Evolutionary conservation across 1,140 invertebrate genomes (phyloP), one percentile per base, ranked within the genome.

Genomic region (Mylabris phalerata): DNA sequence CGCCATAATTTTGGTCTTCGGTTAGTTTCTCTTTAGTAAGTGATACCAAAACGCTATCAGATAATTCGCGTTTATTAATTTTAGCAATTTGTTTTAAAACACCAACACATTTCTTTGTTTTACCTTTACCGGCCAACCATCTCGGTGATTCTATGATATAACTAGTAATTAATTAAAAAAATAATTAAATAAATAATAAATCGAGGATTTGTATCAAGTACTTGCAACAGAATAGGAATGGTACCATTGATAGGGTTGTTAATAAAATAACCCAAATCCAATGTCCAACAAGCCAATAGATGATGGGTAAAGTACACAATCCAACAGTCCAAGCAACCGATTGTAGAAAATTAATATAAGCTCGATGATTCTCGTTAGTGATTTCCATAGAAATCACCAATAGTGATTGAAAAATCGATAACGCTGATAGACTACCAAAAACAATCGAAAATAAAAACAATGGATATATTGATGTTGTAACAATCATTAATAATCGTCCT

Each of bases 71-170:
- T 0, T 80, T 75, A 76, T 89, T 89, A 10, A 79, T 71, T 73
- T 80, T 79, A 42, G 84, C 85, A 66, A 89, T 85, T 56, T 70
- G 77, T 42, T 76, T 73, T 11, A 87, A 67, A 59, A 80, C 76
- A 48, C 78, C 72, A 11, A 84, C 69, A 60, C 83, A 82, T 60
- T 81, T 75, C 44, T 80, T 66, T 41, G 74, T 72, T 58, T 79
- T 78, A 7, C 81, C 81, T 63, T 80, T 77, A 49, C 79, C 80
- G 60, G 84, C 80, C 47, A 86, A 71, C 86, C 86, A 88, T 57
- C 84, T 73, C 3, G 81, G 80, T 25, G 81, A 83, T 74, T 83
- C 81, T 55, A 82, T 78, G 57, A 81, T 73, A 60, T 76, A 79
- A 73, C 80, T 82, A 57, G 11, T 47, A 57, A 32, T 5, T 7